Evolutionary conservation across 2,113 vertebrate genomes (phyloP).

Genomic region (Silurus glanis): DNA sequence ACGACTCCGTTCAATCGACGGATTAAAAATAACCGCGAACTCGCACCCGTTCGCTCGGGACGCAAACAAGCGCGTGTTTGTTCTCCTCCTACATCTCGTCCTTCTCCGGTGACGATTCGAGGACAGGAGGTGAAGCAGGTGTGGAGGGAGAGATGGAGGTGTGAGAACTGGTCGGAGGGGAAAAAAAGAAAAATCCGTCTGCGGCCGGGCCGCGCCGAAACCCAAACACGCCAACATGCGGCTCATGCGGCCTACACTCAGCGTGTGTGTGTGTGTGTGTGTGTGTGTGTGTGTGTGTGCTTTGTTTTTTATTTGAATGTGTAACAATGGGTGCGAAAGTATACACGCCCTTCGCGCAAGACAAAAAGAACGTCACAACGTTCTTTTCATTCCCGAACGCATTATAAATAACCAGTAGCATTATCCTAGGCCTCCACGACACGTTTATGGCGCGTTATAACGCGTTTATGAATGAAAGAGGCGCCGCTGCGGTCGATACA

Average conservation of each 20-base stretch:
- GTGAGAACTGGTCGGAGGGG: slow-evolving; percentile 8
- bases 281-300: slow-evolving; percentile 17
- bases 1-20: slow-evolving; percentile 42
- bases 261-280: not conserved
- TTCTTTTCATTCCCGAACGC: too few relatives aligned
- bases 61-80: slow-evolving; percentile 35
- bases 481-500: too few relatives aligned
- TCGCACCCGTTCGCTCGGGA: slow-evolving; percentile 21
- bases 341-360: not conserved
- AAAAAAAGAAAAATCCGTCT: too few relatives aligned
- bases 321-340: not conserved
- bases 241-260: not conserved
- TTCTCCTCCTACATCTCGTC: slow-evolving; percentile 19
- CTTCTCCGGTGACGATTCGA: not conserved
- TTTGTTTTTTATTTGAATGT: not conserved
- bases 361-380: not conserved
- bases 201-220: not conserved
- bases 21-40: slow-evolving; percentile 47
- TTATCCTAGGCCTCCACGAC: too few relatives aligned
- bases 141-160: slow-evolving; percentile 17
- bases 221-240: not conserved
- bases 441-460: too few relatives aligned
- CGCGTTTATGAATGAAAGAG: too few relatives aligned
- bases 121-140: not conserved
- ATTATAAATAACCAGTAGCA: too few relatives aligned